Base-by-base conservation (phyloP, 2,113 vertebrate species). In the Ovibos moschatus region DNA sequence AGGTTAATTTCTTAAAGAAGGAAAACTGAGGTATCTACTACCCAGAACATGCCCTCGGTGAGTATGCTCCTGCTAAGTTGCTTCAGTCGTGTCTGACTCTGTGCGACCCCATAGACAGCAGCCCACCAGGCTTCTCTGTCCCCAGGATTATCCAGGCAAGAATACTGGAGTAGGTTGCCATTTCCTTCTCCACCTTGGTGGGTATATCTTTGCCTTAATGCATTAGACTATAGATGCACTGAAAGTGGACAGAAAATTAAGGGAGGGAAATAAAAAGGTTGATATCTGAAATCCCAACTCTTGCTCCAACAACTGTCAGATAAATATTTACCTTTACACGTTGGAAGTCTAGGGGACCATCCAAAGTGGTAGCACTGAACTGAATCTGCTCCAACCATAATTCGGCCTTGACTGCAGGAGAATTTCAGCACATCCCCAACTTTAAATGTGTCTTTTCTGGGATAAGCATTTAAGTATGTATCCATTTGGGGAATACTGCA, bases 311-410 rank as follows among this genome's bases (percentile, higher is more conserved):
- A 25, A 17, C 2, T 36, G 5, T 15, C 45, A 83, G 17, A 74
- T 7, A 83, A 89, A 71, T 88, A 96, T 91, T 95, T 98, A 99
- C 99, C 98, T 99, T 98, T 97, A 93, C 99, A 99, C 0, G 11
- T 93, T 21, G 99, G 99, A 33, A 97, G 71, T 3, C 64, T 0
- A 57, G 99, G 99, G 64, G 96, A 99, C 99, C 99, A 99, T 82
- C 99, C 99, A 94, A 99, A 99, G 71, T 98, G 84, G 81, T 99
- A 99, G 89, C 99, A 99, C 60, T 99, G 99, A 82, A 7, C 0
- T 45, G 98, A 98, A 23, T 98, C 96, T 92, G 98, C 8, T 87
- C 99, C 99, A 71, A 99, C 97, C 96, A 98, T 98, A 36, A 0
- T 0, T 0, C 51, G 45, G 19, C 84, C 84, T 0, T 0, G 7